Base-by-base conservation (phyloP, 2,888 invertebrate genomes). In the Phortica okadai region DNA sequence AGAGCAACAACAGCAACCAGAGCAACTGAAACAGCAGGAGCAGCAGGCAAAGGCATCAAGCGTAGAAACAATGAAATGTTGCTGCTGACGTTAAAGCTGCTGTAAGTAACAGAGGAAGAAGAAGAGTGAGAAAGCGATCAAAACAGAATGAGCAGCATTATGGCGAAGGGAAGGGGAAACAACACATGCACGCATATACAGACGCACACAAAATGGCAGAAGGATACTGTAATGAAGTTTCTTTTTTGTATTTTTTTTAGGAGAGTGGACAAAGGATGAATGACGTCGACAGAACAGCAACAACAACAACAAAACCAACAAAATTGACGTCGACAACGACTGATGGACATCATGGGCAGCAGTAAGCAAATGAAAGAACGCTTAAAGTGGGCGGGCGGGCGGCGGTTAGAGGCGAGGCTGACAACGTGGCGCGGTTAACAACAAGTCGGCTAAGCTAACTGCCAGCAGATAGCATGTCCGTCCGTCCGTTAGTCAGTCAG, bases 181-280 rank as follows among this genome's bases (percentile, higher is more conserved):
- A 11, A 2, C 50, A 11, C 50, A 50, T 2, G 72, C 56, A 73
- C 33, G 33, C 4, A 33, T 33, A 33, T 5, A 33, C 2, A 33
- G 4, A 73, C 33, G 33, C 4, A 33, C 4, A 33, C 33, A 33
- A 33, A 33, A 33, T 33, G 33, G 58, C 42, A 59, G 16, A 79
- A 86, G 84, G 84, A 81, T 82, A 83, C 80, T 80, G 88, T 85
- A 84, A 84, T 86, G 76, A 78, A 81, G 78, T 42, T 42, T 33
- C 25, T 42, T 58, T 59, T 58, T 59, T 73, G 33, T 10, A 42
- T 41, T 59, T 8, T 44, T 16, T 11, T 42, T 44, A 7, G 25
- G 6, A 16, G 21, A 16, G 21, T 44, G 42, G 50, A 59, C 45
- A 54, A 64, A 74, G 74, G 33, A 56, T 75, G 66, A 66, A 72